phyloP scores from a whole-genome alignment of 1,140 invertebrate genomes.

The Pachyrhynchus sulphureomaculatus region DNA sequence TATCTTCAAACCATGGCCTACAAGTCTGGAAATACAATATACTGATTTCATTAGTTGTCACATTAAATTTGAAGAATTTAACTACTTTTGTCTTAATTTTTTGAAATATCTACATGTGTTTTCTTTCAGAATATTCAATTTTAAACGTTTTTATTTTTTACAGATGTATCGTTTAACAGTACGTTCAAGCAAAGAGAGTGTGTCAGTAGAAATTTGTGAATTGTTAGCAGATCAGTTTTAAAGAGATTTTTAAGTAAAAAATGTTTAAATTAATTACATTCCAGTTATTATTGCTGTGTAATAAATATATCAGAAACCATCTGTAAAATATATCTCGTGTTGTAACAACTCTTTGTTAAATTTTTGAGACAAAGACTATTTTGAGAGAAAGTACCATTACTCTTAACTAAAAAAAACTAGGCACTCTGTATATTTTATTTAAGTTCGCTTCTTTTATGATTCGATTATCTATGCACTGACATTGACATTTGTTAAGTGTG shows the following conservation, averaged over 20 bases:
- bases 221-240: conserved; percentile 88
- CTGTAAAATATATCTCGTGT: conserved; percentile 27
- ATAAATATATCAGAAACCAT: conserved; percentile 30
- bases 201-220: conserved; percentile 87
- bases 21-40: too few species aligned
- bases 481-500: conserved; percentile 24
- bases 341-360: conserved; percentile 26
- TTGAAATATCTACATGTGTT: too few species aligned
- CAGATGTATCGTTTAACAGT: conserved; percentile 98
- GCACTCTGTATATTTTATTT: conserved; percentile 25
- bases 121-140: too few species aligned
- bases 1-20: too few species aligned
- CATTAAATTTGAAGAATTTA: too few species aligned
- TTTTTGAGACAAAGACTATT: conserved; percentile 31
- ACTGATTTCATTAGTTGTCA: too few species aligned
- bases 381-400: conserved; percentile 25
- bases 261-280: conserved; percentile 16
- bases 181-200: conserved; percentile 92
- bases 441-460: conserved; percentile 12
- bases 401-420: neutral
- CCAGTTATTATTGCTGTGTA: conserved; percentile 31
- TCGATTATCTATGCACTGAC: conserved; percentile 21
- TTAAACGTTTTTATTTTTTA: conserved; percentile 46
- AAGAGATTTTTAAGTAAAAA: conserved; percentile 35
- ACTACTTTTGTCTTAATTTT: too few species aligned